Evolutionary conservation across 2,113 vertebrate species (phyloP), one percentile per base, ranked within the genome.

Genomic region (Cyanoderma ruficeps): DNA sequence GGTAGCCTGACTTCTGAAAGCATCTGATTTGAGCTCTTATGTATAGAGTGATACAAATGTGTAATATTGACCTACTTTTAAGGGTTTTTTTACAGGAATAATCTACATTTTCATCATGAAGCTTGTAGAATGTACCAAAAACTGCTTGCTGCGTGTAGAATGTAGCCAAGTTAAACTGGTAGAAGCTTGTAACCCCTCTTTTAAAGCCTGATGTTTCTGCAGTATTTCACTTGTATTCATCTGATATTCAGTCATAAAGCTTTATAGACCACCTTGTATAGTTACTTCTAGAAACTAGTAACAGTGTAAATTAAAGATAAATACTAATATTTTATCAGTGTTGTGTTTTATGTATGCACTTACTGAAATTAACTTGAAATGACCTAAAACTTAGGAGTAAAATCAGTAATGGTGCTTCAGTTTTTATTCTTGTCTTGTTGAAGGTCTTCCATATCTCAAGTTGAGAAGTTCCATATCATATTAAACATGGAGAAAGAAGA

Each of bases 401-500:
- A 68, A 44, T 72, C 24, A 61, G 27, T 65, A 25, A 57, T 20
- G 1, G 49, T 63, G 23, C 44, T 89, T 65, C 25, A n/a, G 0
- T 77, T 85, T 93, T 50, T 37, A 74, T 97, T 77, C 42, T 76
- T 61, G 33, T 70, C 39, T 83, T 97, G 42, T 86, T 94, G 65
- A 93, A 95, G 93, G 94, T 89, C 94, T 93, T 95, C 97, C 96
- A 37, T 97, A 77, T 93, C 94, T 94, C 91, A 97, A 96, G 83
- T 60, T 0, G 72, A 91, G 94, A 95, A 93, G 72, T 87, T 91
- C 83, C 72, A 85, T 78, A 95, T 72, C 90, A 27, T 87, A 63
- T 69, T 94, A 98, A 98, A 97, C 92, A 99, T 99, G 99, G 99
- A 99, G 97, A 99, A 98, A 93, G 98, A 99, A 97, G 98, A 99